Evolutionary conservation across 2,113 vertebrate species (phyloP).

Genomic region (Sapayoa aenigma): DNA sequence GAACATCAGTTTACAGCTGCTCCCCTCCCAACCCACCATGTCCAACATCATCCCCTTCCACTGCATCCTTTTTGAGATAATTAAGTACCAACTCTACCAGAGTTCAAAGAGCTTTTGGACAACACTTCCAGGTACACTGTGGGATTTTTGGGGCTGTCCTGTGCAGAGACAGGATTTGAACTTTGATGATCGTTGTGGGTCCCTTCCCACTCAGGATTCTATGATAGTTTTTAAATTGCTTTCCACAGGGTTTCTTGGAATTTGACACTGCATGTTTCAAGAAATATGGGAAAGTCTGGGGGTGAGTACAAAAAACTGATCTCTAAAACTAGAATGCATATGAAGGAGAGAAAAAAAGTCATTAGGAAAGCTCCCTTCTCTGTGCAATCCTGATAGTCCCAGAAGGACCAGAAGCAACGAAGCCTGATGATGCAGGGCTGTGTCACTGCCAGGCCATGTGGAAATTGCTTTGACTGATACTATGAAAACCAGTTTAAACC

Average conservation of each 20-base stretch:
- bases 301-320: constrained; percentile 69
- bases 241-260: constrained; percentile 68
- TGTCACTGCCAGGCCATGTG: neutral
- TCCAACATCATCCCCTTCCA: accelerated
- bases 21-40: neutral
- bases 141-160: neutral
- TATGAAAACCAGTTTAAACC: neutral
- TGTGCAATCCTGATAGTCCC: neutral
- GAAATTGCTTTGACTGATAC: neutral
- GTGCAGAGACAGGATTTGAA: neutral
- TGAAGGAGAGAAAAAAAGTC: neutral
- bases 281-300: constrained; percentile 85
- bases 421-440: neutral
- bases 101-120: neutral
- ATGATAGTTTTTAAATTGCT: neutral
- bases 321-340: neutral
- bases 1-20: neutral
- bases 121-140: neutral
- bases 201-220: neutral
- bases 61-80: neutral
- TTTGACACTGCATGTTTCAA: constrained; percentile 75
- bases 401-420: accelerated
- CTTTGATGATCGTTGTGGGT: neutral
- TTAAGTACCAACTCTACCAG: neutral
- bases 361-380: neutral